Evolutionary conservation across 2,888 invertebrate species (phyloP).

Genomic region (Lamproptera curius): DNA sequence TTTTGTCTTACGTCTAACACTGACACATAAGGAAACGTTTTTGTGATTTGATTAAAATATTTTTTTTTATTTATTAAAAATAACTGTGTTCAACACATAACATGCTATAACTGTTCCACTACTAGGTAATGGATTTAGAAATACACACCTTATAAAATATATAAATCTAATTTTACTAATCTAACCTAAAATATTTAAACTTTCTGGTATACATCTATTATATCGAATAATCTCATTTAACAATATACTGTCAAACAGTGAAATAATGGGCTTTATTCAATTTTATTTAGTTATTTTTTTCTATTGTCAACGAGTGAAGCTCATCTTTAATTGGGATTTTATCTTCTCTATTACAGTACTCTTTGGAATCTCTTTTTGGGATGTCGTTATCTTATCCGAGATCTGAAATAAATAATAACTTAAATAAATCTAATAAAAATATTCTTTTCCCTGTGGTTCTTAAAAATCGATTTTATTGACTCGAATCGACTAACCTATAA

Average conservation of each 20-base stretch:
- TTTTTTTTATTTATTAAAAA: slow-evolving; percentile 1
- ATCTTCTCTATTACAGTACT: slow-evolving; percentile 29
- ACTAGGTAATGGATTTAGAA: slow-evolving; percentile 9
- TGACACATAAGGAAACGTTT: not conserved
- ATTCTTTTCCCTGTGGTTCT: too few relatives aligned
- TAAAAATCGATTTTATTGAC: not conserved
- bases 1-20: not conserved
- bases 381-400: slow-evolving; percentile 39
- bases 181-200: slow-evolving; percentile 3
- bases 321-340: slow-evolving; percentile 31
- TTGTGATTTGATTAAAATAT: not conserved
- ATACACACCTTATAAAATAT: slow-evolving; percentile 1
- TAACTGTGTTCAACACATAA: slow-evolving; percentile 10
- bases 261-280: not conserved
- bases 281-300: slow-evolving; percentile 25
- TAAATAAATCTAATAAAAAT: slow-evolving; percentile 14
- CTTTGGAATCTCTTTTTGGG: slow-evolving; percentile 48
- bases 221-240: not conserved
- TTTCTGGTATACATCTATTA: slow-evolving; percentile 9
- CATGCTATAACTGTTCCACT: slow-evolving; percentile 3
- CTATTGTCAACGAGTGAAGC: slow-evolving; percentile 69
- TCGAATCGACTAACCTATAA: too few relatives aligned
- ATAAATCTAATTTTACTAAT: slow-evolving; percentile 2
- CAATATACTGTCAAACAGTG: slow-evolving; percentile 13
- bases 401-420: slow-evolving; percentile 39